Conservation (phyloP, 2,113 vertebrate species). For the Isurus oxyrinchus region DNA sequence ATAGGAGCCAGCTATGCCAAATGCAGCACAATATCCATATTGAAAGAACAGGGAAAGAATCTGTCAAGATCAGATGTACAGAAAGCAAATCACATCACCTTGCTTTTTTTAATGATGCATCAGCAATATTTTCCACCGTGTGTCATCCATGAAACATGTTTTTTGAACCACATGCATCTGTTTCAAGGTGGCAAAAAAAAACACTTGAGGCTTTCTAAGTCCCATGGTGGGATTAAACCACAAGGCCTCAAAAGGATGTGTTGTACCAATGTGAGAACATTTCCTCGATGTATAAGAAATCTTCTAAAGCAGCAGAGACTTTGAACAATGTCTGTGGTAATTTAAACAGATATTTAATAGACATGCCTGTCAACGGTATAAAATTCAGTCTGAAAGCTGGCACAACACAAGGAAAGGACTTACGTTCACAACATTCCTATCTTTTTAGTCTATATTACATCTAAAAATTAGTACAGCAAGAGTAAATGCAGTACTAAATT, state of each 20-base stretch:
- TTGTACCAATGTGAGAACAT: not conserved
- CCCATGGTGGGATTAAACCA: not conserved
- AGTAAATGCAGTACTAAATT: not conserved
- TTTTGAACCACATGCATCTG: not conserved
- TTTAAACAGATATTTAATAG: slow-evolving; percentile 38
- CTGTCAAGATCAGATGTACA: not conserved
- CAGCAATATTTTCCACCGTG: slow-evolving; percentile 7
- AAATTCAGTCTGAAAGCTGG: not conserved
- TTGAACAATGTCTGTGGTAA: slow-evolving; percentile 40
- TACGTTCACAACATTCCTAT: not conserved
- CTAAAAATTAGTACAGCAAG: not conserved
- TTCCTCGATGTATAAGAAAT: not conserved
- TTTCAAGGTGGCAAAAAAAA: not conserved
- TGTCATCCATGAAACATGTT: slow-evolving; percentile 10
- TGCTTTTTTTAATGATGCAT: not conserved
- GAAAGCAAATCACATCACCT: not conserved
- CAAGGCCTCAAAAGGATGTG: not conserved
- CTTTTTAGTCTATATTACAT: not conserved
- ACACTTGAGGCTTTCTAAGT: not conserved
- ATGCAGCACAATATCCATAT: not conserved
- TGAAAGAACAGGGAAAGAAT: slow-evolving; percentile 7
- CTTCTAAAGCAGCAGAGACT: slow-evolving; percentile 44
- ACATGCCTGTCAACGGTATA: not conserved
- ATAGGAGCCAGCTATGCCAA: not conserved
- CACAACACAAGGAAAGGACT: not conserved